phyloP scores from a whole-genome alignment of 1,140 invertebrate species.

The Neuroterus valhalla region DNA sequence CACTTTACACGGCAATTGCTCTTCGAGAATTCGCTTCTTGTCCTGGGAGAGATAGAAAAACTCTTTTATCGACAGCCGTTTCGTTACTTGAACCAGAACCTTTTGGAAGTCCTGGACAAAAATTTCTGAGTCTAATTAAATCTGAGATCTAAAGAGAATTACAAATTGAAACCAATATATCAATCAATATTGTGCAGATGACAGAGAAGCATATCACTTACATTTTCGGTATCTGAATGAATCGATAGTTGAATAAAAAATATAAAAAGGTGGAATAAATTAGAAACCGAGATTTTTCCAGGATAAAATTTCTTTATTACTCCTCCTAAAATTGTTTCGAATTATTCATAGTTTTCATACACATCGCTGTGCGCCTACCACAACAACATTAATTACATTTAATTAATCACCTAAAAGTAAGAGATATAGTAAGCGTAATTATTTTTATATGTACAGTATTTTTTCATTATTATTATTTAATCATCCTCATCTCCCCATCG shows the following conservation, averaged over 20 bases:
- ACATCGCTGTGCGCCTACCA: conserved; percentile 75
- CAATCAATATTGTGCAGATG: too few species aligned
- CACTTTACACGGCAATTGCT: conserved; percentile 83
- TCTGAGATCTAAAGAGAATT: conserved; percentile 48
- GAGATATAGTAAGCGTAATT: conserved; percentile 76
- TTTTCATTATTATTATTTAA: conserved; percentile 26
- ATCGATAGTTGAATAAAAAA: too few species aligned
- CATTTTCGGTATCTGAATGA: too few species aligned
- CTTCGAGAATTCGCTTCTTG: conserved; percentile 80
- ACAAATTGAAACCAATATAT: too few species aligned
- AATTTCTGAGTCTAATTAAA: conserved; percentile 69
- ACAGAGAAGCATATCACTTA: too few species aligned
- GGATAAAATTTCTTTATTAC: conserved; percentile 75
- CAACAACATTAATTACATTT: conserved; percentile 76
- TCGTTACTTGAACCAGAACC: conserved; percentile 74
- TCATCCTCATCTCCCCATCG: conserved; percentile 22
- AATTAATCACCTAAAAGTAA: conserved; percentile 75
- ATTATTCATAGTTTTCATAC: conserved; percentile 73
- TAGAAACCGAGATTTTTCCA: conserved; percentile 49
- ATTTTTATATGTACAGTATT: conserved; percentile 73
- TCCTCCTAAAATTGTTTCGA: conserved; percentile 72
- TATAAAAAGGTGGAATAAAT: conserved; percentile 5
- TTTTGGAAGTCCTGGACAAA: conserved; percentile 73
- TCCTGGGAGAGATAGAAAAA: conserved; percentile 72
- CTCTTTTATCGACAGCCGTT: conserved; percentile 70